These are phyloP conservation scores for Piezodorus guildinii DNA, from an alignment of 1,140 invertebrate species.

Conservation along the genomic window DNA sequence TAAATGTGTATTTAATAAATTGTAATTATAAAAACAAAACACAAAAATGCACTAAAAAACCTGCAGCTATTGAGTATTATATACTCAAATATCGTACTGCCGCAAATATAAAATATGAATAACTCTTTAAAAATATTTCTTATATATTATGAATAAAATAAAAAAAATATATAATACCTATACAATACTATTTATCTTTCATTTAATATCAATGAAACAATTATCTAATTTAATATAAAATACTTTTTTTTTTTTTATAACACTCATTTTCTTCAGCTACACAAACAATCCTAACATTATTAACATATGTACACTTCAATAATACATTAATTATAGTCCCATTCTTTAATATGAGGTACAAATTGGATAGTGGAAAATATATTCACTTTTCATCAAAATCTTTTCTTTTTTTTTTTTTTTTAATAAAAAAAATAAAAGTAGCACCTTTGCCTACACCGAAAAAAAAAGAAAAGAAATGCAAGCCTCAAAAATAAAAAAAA, in stretches of 20 bases:
- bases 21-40: neutral
- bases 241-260: conserved; percentile 11
- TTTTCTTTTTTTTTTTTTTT: no score
- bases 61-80: conserved; percentile 2
- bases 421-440: conserved; percentile 1
- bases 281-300: conserved; percentile 14
- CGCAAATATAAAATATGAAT: neutral
- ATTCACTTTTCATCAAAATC: no score
- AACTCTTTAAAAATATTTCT: neutral
- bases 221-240: conserved; percentile 8
- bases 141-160: conserved; percentile 5
- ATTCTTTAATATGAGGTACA: neutral
- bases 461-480: neutral
- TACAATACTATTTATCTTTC: conserved; percentile 16
- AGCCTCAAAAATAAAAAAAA: neutral
- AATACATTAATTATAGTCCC: neutral
- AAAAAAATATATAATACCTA: conserved; percentile 16
- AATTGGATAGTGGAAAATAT: no score
- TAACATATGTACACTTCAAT: conserved; percentile 6
- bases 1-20: neutral
- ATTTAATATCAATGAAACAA: conserved; percentile 11
- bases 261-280: conserved; percentile 4
- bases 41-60: conserved; percentile 15
- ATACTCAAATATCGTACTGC: conserved; percentile 4
- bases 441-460: conserved; percentile 11